Percentiles rank a stretch among this genome's conserved stretches.
phyloP scores from a whole-genome alignment of 2,113 vertebrate species.

The Pimephales promelas region DNA sequence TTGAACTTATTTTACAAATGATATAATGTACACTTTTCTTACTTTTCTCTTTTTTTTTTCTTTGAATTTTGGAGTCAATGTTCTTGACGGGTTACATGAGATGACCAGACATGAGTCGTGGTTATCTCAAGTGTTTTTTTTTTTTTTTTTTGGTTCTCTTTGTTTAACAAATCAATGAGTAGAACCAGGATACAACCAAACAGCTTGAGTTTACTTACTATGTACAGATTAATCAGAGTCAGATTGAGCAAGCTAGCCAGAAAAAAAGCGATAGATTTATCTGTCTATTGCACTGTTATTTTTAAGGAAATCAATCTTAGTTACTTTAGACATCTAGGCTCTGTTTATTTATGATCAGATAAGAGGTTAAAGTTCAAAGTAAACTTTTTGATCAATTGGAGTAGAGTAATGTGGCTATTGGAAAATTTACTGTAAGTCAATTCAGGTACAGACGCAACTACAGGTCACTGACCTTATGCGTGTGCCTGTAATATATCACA shows the following conservation, averaged over 20 bases:
- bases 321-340: conserved; percentile 29
- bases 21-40: no score
- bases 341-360: conserved; percentile 50
- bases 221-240: conserved; percentile 30
- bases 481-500: background rate
- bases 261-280: conserved; percentile 24
- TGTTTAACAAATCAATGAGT: conserved; percentile 37
- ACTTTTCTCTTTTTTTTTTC: no score
- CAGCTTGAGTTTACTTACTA: background rate
- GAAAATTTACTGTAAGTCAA: conserved; percentile 1
- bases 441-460: background rate
- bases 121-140: no score
- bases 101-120: background rate
- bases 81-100: background rate
- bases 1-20: no score
- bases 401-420: background rate
- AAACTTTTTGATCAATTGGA: conserved; percentile 3
- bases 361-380: conserved; percentile 53
- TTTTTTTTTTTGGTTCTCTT: background rate
- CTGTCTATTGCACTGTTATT: conserved; percentile 11
- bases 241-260: conserved; percentile 47
- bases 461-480: background rate
- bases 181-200: conserved; percentile 20
- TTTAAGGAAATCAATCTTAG: conserved; percentile 41
- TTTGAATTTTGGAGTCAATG: background rate